Percentiles rank a stretch among this genome's conserved stretches.
Conservation (phyloP, 2,888 invertebrate genomes). For the Amphipyra berbera region DNA sequence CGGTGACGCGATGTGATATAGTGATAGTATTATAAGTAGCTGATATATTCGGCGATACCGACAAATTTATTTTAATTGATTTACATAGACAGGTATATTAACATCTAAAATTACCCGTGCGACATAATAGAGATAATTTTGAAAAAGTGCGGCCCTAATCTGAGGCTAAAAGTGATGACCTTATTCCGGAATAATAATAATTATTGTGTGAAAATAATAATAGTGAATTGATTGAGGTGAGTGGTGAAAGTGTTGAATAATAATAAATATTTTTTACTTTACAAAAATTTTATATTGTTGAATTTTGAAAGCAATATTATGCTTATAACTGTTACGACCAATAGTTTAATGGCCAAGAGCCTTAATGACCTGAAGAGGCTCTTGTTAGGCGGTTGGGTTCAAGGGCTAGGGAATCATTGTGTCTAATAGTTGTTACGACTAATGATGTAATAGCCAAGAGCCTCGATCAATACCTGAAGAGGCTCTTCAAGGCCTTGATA, state of each 20-base stretch:
- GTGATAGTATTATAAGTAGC: conserved; percentile 38
- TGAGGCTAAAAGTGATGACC: conserved; percentile 23
- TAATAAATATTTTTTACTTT: neutral
- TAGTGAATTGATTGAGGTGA: conserved; percentile 28
- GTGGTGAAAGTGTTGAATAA: neutral
- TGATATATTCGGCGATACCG: conserved; percentile 52
- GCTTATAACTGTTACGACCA: too few species aligned
- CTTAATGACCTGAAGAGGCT: too few species aligned
- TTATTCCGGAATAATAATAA: conserved; percentile 1
- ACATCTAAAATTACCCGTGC: conserved; percentile 17
- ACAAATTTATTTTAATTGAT: conserved; percentile 30
- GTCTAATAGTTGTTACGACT: too few species aligned
- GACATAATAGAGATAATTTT: neutral
- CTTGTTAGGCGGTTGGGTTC: too few species aligned
- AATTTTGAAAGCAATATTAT: too few species aligned
- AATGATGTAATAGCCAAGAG: too few species aligned
- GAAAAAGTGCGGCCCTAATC: conserved; percentile 16
- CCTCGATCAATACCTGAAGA: too few species aligned
- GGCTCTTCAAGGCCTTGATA: too few species aligned
- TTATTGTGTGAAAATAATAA: conserved; percentile 14
- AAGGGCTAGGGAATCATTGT: too few species aligned
- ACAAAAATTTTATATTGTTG: too few species aligned
- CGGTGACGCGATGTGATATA: conserved; percentile 47
- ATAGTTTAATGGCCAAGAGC: too few species aligned
- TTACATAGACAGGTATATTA: conserved; percentile 29